Evolutionary conservation across 1,140 invertebrate genomes (phyloP), one percentile per base, ranked within the genome.

Genomic region (Sarcophaga bullata): DNA sequence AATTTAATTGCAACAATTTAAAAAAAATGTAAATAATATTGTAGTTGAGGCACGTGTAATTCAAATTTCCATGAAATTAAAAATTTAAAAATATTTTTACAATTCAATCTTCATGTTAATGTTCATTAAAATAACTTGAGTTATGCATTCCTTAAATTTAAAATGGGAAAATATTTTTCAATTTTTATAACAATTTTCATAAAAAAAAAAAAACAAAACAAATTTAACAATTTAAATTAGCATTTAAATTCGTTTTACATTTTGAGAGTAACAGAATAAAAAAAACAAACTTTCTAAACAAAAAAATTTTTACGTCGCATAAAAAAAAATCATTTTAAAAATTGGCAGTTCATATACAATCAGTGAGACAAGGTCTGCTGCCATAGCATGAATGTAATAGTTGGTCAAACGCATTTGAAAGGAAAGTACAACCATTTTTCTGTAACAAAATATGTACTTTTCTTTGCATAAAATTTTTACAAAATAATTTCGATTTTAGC

Each of bases 241-340:
- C 17, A 68, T 68, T 68, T 68, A 68, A 68, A 68, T 68, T 68
- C 19, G 9, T 8, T 19, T 19, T 25, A 25, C 0, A 19, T 19
- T 68, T 8, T 19, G 10, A 25, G 6, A 68, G n/a, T 19, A 19
- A 10, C 6, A 0, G 50, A 10, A 37, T 37, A 37, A 37, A 52
- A 13, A 37, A 37, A 52, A 13, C 50, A 68, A 68, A 25, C 62
- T 68, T 68, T 68, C n/a, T 68, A 68, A 68, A 68, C 17, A 68
- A 68, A 68, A 8, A 68, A 68, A 25, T 37, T 68, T 68, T 68
- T 68, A 19, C 19, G 62, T 8, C 62, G 62, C n/a, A 68, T 68
- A 68, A 68, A 68, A 68, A n/a, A n/a, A 68, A 17, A 68, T 19
- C 62, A 68, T 68, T 68, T 19, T 2, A 68, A 68, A 68, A 68